Base-by-base conservation (phyloP, 2,888 invertebrate genomes). In the Phyllotreta cruciferae region DNA sequence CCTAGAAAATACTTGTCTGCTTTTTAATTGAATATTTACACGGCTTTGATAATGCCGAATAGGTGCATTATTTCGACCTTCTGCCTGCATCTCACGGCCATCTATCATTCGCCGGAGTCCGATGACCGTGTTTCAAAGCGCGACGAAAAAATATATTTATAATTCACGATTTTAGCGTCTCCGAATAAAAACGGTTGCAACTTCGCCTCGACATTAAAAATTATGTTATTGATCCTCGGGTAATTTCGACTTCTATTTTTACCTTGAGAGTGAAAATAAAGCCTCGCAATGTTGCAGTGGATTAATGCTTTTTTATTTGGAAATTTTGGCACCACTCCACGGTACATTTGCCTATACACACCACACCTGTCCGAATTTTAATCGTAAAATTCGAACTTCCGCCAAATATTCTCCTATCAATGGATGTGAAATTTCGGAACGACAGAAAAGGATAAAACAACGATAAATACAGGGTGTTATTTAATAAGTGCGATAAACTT, bases 1-100 rank as follows among this genome's bases (percentile, higher is more conserved):
- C 73, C 70, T 73, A 69, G 68, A 67, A 70, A 71, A 75, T 70
- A 70, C 66, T 68, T 68, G 58, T 57, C 63, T 67, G 62, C 64
- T 69, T 71, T 73, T 73, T 71, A 74, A 74, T 71, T 71, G 72
- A 70, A 65, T 66, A 61, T 63, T 63, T 60, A 62, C 52, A 14
- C 41, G 39, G 62, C 66, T 68, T 66, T 66, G 67, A 65, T 66
- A 62, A 56, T 56, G 65, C 65, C 65, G 65, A 64, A 64, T 62
- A 60, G 49, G 58, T 45, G 13, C 57, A 14, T 49, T 49, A 49
- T 61, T 60, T 53, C 34, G 49, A 58, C 61, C 63, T 66, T 63
- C 35, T 34, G 10, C n/a, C 14, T 10, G 10, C 44, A n/a, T 10
- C 14, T 10, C 10, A 13, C 11, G 10, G 10, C 14, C 11, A 44